Base-by-base conservation (phyloP, 2,797 vertebrate genomes). In the Enteromius mattozi region DNA sequence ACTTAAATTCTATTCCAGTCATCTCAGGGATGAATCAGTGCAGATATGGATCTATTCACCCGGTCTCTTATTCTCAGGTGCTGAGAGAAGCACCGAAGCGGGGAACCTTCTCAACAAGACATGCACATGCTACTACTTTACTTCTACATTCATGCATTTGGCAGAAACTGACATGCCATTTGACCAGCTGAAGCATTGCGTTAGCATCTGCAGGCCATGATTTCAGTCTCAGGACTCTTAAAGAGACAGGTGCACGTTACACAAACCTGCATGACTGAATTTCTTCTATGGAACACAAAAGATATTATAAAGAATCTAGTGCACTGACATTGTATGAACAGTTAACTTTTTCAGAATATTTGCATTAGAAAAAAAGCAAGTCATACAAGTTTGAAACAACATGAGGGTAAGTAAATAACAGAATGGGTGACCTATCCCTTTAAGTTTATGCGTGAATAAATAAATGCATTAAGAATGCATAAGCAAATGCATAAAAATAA, bases 21-120 rank as follows among this genome's bases (percentile, higher is more conserved):
- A 6, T 85, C 85, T 24, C 72, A 86, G 76, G 83, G 69, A 75
- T 7, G 80, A 24, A 24, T 24, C 56, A 59, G 4, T 1, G n/a
- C 56, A 13, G 9, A 24, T 27, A 9, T 27, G 56, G 13, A 61
- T 27, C 59, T 14, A 42, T 42, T 21, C 19, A 54, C 7, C 6
- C 21, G 17, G 19, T 21, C 56, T 59, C n/a, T 3, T 59, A 4
- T 59, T 59, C n/a, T 42, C 8, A 42, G 40, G 40, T 9, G 8
- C 40, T 42, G 40, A 7, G 40, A 42, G 40, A 42, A 42, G 40
- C 40, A 9, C 40, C 8, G 40, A 42, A 42, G 40, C 40, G 40
- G 10, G 37, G 37, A 40, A 40, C 40, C 40, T 42, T 42, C 40
- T 42, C 40, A 42, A 42, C 9, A 40, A 37, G 6, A 40, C 40